Evolutionary conservation across 2,888 invertebrate genomes (phyloP), one percentile per base, ranked within the genome.

Genomic region (Hybos culiciformis): DNA sequence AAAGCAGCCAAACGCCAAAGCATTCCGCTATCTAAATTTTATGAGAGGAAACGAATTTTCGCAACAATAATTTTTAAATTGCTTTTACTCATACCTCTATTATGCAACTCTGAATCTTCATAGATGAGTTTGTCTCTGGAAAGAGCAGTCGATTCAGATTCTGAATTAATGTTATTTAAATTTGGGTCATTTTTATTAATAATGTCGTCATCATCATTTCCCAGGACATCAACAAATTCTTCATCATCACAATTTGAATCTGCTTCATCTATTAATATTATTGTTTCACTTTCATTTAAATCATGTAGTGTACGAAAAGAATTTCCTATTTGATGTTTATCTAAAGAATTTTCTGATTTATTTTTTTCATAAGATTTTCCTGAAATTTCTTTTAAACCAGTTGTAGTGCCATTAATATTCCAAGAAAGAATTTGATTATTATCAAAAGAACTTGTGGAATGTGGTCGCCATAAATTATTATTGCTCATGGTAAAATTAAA

Each of bases 211-310:
- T 65, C 64, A 48, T 58, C 57, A 6, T 57, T 14, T 3, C 45
- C 43, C 9, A 43, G 39, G 5, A 37, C 39, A 20, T 33, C 41
- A 32, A 37, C 19, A 15, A 21, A 29, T 14, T 38, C 41, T 18
- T 15, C 19, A 36, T 42, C 6, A 41, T 38, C 26, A 39, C 33
- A 18, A 37, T 36, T 9, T n/a, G n/a, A n/a, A 32, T 17, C 36
- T 44, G 60, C 61, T 52, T 65, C 62, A 52, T 65, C 64, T 54
- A 64, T 65, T 55, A 65, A 51, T 50, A 65, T 57, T 53, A 65
- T 63, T 51, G 62, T 62, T 53, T 62, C 65, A 47, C 6, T 20
- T 14, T 36, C 21, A 36, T 14, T 14, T 4, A 29, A 6, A 29
- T 12, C n/a, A n/a, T 29, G n/a, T 29, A n/a, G 5, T 29, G 43